Base-by-base conservation (phyloP, 2,888 invertebrate genomes). In the Ernsta delagoae region DNA sequence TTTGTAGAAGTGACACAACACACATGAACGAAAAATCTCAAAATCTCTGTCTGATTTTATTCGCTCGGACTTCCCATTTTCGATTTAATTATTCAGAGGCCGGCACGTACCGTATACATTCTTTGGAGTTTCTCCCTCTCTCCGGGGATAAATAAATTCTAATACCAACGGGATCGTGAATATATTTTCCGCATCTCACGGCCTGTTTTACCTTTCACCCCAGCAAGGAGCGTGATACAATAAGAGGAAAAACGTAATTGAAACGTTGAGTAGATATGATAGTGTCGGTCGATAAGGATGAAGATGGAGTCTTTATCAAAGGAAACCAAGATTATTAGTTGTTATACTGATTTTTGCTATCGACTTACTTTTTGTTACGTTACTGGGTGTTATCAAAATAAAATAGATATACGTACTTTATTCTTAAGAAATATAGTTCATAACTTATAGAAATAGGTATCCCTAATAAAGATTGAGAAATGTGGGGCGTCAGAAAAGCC, bases 11-110 rank as follows among this genome's bases (percentile, higher is more conserved):
- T 45, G 45, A 12, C 53, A 54, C 4, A 3, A 31, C 24, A 54
- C 9, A 24, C 5, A 3, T 39, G 39, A 24, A 31, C 31, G 11
- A 54, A 9, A 54, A 31, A 54, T 31, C 4, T 54, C 31, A 31
- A 50, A 39, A 24, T 50, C 8, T 41, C 41, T 41, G 7, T 50
- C 34, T 6, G 43, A 1, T 41, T 66, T 60, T 45, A 16, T 43
- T 43, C 5, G 59, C 36, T 48, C 31, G 39, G 65, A 39, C 50
- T 16, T 65, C 65, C 31, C 59, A 16, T 63, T 63, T 54, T 50
- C 24, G 11, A 43, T 67, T 67, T 67, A 67, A 67, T 67, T 67
- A 67, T 67, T 67, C 60, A 66, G 31, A 5, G 50, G 12, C 50
- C 54, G 16, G 60, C 16, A 67, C 59, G 50, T 54, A 12, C 41